A percentile compares a stretch with the other conserved stretches of the same genome.
These are phyloP conservation scores for Vimba vimba DNA, from an alignment of 2,113 vertebrate species.

Conservation along the genomic window DNA sequence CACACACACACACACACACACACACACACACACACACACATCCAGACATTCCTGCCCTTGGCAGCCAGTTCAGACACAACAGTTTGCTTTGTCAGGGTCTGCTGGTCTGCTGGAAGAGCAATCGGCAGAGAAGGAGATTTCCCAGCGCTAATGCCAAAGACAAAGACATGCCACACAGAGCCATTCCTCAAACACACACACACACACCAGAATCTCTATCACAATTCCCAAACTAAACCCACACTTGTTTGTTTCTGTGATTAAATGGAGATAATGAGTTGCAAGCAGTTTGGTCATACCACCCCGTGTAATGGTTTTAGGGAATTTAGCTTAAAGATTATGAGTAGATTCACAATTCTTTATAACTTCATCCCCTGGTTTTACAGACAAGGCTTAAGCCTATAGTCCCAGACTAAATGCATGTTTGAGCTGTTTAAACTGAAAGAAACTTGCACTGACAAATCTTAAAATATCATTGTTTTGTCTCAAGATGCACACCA, in stretches of 20 bases:
- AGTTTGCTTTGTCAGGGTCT: slow-evolving; percentile 61
- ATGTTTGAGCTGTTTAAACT: too few relatives aligned
- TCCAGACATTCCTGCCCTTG: slow-evolving; percentile 30
- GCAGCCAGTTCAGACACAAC: slow-evolving; percentile 12
- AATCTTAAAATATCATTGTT: too few relatives aligned
- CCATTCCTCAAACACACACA: background rate
- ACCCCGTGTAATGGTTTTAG: background rate
- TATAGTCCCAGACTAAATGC: too few relatives aligned
- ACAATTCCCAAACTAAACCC: background rate
- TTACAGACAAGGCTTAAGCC: too few relatives aligned
- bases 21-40: background rate
- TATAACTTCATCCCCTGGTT: background rate
- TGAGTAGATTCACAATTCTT: background rate
- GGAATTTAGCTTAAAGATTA: background rate
- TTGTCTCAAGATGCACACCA: too few relatives aligned
- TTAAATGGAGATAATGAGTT: background rate
- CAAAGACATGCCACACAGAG: slow-evolving; percentile 63
- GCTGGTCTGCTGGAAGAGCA: slow-evolving; percentile 61
- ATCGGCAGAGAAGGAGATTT: slow-evolving; percentile 72
- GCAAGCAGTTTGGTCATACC: background rate
- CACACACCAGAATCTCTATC: background rate
- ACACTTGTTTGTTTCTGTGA: background rate
- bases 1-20: background rate
- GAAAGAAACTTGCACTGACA: too few relatives aligned
- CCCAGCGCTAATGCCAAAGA: slow-evolving; percentile 67